Conservation (phyloP, 2,113 vertebrate species). For the Strix aluco region DNA sequence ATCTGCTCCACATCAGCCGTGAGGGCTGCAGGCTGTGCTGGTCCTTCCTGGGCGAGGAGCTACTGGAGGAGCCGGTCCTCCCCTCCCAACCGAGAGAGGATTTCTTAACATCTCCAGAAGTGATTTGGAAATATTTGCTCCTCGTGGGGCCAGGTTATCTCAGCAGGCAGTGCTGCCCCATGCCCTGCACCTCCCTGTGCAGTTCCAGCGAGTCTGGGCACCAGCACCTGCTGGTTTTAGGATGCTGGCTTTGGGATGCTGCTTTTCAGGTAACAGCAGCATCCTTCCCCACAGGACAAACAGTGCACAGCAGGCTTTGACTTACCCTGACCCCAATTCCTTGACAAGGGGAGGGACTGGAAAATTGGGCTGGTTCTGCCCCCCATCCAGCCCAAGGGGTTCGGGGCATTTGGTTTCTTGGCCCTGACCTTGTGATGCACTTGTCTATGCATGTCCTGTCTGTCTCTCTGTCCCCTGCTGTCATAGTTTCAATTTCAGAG, state of each 20-base stretch:
- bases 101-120: background rate
- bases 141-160: background rate
- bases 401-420: background rate
- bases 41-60: background rate
- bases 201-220: background rate
- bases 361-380: background rate
- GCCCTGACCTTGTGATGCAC: background rate
- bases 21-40: background rate
- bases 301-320: background rate
- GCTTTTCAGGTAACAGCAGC: background rate
- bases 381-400: background rate
- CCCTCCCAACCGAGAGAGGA: rapidly evolving
- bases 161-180: background rate
- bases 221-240: background rate
- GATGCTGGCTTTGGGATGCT: background rate
- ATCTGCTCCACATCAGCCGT: rapidly evolving
- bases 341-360: background rate
- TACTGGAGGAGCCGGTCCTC: background rate
- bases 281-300: background rate
- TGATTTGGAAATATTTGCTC: background rate
- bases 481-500: background rate
- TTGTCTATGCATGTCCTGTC: background rate
- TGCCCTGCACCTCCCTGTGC: background rate
- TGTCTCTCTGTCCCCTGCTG: background rate
- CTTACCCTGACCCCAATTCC: background rate